Conservation (phyloP, 2,888 invertebrate genomes). For the Acanthopleura granulata region DNA sequence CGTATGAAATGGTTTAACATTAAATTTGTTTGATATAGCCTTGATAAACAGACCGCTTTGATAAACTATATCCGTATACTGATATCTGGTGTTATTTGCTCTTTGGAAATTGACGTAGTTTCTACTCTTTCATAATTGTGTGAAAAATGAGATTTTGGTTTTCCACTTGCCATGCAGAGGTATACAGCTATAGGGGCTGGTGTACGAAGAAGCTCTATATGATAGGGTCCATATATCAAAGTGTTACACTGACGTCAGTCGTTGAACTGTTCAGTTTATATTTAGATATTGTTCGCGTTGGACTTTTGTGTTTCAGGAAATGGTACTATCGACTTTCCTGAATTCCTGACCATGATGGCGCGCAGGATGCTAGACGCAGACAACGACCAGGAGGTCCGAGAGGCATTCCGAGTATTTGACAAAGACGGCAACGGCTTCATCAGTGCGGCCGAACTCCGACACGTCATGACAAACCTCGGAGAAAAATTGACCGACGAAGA, state of each 20-base stretch:
- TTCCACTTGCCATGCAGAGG: too few relatives aligned
- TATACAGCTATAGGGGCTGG: not conserved
- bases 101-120: too few relatives aligned
- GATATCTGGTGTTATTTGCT: too few relatives aligned
- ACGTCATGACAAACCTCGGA: slow-evolving; percentile 99
- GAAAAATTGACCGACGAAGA: slow-evolving; percentile 99
- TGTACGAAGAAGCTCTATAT: not conserved
- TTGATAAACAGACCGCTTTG: too few relatives aligned
- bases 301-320: slow-evolving; percentile 81
- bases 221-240: not conserved
- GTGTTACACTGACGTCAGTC: too few relatives aligned
- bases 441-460: slow-evolving; percentile 96
- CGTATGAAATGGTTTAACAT: too few relatives aligned
- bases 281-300: not conserved
- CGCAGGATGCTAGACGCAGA: slow-evolving; percentile 99
- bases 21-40: too few relatives aligned
- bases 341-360: slow-evolving; percentile 99
- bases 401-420: slow-evolving; percentile 98
- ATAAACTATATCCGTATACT: too few relatives aligned
- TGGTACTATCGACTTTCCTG: slow-evolving; percentile 99
- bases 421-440: slow-evolving; percentile 99
- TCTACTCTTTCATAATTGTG: too few relatives aligned
- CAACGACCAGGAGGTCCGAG: slow-evolving; percentile 97
- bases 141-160: too few relatives aligned
- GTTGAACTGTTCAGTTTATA: too few relatives aligned